A percentile compares a stretch with the other conserved stretches of the same genome.
Evolutionary conservation across 2,113 vertebrate species (phyloP).

Genomic region (Coptodon rendalli): DNA sequence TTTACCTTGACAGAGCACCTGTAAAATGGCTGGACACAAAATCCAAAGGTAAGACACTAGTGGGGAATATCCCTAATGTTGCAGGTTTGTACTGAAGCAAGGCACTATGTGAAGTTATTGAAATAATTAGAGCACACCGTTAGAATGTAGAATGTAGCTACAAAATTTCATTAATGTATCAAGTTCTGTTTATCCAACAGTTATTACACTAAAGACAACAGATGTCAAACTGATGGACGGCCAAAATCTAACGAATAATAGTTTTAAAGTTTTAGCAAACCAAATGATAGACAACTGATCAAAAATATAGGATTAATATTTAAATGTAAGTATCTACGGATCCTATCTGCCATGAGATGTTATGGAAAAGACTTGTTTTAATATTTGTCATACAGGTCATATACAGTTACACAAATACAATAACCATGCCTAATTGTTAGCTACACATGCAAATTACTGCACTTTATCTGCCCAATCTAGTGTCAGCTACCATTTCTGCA

Average conservation of each 20-base stretch:
- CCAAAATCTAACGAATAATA: neutral
- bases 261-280: neutral
- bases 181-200: neutral
- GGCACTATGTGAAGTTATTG: neutral
- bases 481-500: neutral
- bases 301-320: neutral
- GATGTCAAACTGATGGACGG: neutral
- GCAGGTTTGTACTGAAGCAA: neutral
- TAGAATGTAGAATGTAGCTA: neutral
- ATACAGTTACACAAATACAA: neutral
- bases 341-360: neutral
- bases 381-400: neutral
- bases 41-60: neutral
- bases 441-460: neutral
- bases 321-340: neutral
- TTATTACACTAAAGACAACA: neutral
- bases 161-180: neutral
- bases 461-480: neutral
- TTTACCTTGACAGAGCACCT: neutral
- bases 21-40: neutral
- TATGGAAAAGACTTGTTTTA: neutral
- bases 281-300: neutral
- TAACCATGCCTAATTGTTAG: neutral
- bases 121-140: neutral
- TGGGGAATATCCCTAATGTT: neutral